phyloP scores from a whole-genome alignment of 2,113 vertebrate genomes.

The Eonycteris spelaea region DNA sequence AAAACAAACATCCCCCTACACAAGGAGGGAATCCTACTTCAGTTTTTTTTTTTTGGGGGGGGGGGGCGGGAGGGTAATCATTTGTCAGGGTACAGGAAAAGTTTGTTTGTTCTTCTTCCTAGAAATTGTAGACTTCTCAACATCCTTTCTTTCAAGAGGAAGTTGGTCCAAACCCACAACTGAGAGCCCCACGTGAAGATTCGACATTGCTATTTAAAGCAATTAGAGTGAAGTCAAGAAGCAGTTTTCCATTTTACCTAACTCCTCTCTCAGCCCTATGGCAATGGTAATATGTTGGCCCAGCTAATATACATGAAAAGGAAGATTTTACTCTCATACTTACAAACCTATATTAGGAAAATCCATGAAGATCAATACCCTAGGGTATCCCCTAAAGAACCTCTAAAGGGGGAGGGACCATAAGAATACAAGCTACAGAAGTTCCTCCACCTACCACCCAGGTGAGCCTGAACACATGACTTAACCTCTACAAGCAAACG shows the following conservation, averaged over 20 bases:
- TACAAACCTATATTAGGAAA: neutral
- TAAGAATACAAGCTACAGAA: neutral
- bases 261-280: neutral
- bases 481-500: neutral
- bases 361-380: neutral
- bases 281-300: neutral
- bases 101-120: neutral
- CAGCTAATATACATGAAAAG: neutral
- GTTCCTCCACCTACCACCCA: neutral
- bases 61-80: no score
- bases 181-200: neutral
- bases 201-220: neutral
- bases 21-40: neutral
- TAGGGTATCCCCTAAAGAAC: neutral
- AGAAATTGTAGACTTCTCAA: neutral
- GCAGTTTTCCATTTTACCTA: neutral
- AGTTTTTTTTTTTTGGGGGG: neutral
- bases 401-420: neutral
- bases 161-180: neutral
- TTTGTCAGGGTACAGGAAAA: neutral
- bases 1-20: neutral
- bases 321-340: neutral
- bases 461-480: neutral
- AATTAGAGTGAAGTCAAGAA: neutral
- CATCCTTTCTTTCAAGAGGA: slow-evolving; percentile 3